Conservation (phyloP, 1,140 invertebrate genomes). For the Brachionus plicatilis region DNA sequence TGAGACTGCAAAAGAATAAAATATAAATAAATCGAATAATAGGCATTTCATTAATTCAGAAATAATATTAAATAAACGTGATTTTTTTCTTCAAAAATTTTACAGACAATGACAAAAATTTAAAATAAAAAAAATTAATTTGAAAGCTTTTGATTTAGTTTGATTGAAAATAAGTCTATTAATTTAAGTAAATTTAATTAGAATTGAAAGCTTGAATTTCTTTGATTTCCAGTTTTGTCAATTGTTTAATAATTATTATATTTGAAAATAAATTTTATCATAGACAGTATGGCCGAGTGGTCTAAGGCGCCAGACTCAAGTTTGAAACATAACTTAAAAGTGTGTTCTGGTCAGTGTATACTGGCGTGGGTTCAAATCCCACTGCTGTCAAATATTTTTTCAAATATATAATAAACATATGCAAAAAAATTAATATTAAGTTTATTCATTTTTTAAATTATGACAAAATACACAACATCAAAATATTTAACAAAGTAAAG, state of each 20-base stretch:
- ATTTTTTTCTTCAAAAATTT: neutral
- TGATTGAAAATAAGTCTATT: neutral
- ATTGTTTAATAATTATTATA: too few relatives aligned
- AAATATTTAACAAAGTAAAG: too few relatives aligned
- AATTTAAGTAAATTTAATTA: too few relatives aligned
- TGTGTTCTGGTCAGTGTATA: slow-evolving; percentile 29
- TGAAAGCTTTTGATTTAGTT: neutral
- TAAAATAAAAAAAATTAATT: neutral
- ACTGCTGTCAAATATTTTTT: slow-evolving; percentile 37
- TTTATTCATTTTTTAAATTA: neutral
- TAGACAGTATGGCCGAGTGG: slow-evolving; percentile 5
- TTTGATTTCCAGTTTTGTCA: too few relatives aligned
- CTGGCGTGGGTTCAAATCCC: slow-evolving; percentile 16
- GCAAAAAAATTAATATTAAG: neutral
- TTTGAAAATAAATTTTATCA: neutral
- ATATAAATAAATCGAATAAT: too few relatives aligned
- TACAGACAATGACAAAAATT: neutral
- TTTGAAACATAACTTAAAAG: neutral
- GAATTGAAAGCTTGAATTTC: too few relatives aligned
- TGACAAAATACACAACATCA: too few relatives aligned
- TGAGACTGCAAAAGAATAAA: too few relatives aligned
- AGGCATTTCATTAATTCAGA: too few relatives aligned
- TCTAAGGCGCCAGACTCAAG: slow-evolving; percentile 24
- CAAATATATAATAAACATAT: too few relatives aligned
- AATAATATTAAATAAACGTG: too few relatives aligned